Evolutionary conservation across 2,888 invertebrate genomes (phyloP).

Genomic region (Spicauda simplicius): DNA sequence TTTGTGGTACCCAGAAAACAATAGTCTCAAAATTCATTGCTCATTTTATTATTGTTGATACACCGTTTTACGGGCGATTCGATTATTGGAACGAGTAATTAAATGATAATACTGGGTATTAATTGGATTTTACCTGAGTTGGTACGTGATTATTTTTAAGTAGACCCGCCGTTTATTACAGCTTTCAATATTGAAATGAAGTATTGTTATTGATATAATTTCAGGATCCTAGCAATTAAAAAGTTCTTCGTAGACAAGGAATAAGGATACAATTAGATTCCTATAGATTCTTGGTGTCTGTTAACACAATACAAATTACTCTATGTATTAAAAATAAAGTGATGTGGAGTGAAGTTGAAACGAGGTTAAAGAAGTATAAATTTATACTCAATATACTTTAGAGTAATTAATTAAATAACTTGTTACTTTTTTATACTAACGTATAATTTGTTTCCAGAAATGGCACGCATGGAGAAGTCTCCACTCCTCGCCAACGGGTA

Average conservation of each 20-base stretch:
- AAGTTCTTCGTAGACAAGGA: no score
- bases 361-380: no score
- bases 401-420: no score
- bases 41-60: constrained; percentile 85
- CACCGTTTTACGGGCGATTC: constrained; percentile 82
- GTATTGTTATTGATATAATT: neutral
- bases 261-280: no score
- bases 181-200: constrained; percentile 42
- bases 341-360: no score
- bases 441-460: constrained; percentile 85
- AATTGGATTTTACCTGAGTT: constrained; percentile 79
- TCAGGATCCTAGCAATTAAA: neutral
- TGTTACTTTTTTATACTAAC: neutral
- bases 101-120: constrained; percentile 84
- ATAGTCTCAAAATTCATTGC: constrained; percentile 84
- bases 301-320: no score
- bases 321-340: no score
- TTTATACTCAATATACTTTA: no score
- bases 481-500: constrained; percentile 96
- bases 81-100: constrained; percentile 83
- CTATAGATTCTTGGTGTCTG: no score
- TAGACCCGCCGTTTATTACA: constrained; percentile 53
- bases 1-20: constrained; percentile 84
- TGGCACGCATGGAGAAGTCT: constrained; percentile 95
- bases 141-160: constrained; percentile 61